Evolutionary conservation across 2,888 invertebrate species (phyloP), one percentile per base, ranked within the genome.

Genomic region (Altica lythri): DNA sequence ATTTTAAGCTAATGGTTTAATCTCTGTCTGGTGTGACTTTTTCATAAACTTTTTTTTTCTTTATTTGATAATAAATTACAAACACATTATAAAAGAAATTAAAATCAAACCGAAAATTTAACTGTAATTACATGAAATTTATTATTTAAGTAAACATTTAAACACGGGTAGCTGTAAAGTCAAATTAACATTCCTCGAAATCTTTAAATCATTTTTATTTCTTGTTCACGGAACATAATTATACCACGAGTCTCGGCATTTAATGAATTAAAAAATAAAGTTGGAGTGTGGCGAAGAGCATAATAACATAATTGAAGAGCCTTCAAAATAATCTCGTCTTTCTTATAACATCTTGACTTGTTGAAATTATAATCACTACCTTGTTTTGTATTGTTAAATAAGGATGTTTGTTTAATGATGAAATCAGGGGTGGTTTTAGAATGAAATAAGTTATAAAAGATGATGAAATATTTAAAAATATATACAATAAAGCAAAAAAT

Each of bases 291-390:
- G 40, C 49, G 49, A 37, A 51, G 55, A 47, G 47, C 43, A 51
- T 60, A 60, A 60, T 60, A 50, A 60, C 55, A 57, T 60, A 60
- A 60, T 60, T 60, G 57, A 47, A 60, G 48, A 57, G 57, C 57
- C 57, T 56, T 51, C 54, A 56, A 54, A 59, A 56, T 54, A 56
- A 56, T 59, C 54, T 52, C 50, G 42, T 46, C 54, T 51, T 55
- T 48, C 35, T 49, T 38, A n/a, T 37, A 49, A 52, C 48, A 54
- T 59, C 54, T 55, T 53, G 55, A 54, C 53, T 40, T 50, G 59
- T 49, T 57, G 53, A 47, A 57, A 55, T 46, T 55, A 55, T 60
- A 57, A 60, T 60, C 49, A 60, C 53, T 57, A 55, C 55, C 57
- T 53, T 51, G 47, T 51, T 42, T 45, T 29, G 30, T 32, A 49